Conservation (phyloP, 2,888 invertebrate species). For the Schizaphis graminum region DNA sequence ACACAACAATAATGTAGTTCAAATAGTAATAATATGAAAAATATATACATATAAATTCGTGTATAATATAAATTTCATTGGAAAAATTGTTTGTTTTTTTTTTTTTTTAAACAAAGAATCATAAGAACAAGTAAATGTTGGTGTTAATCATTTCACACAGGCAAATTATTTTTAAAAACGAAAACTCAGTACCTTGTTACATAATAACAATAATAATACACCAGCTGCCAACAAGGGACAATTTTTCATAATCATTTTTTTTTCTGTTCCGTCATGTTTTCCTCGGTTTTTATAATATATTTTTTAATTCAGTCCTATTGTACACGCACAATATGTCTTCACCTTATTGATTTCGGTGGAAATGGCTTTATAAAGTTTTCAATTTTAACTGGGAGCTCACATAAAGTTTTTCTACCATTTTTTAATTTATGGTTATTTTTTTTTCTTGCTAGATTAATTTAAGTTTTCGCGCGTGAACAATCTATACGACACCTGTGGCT, state of each 20-base stretch:
- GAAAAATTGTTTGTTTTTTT: neutral
- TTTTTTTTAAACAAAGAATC: slow-evolving; percentile 5
- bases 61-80: slow-evolving; percentile 24
- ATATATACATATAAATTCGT: neutral
- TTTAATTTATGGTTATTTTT: slow-evolving; percentile 51
- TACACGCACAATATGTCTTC: slow-evolving; percentile 18
- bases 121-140: slow-evolving; percentile 30
- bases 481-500: slow-evolving; percentile 57
- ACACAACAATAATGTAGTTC: slow-evolving; percentile 41
- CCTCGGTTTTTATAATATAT: neutral
- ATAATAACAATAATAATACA: slow-evolving; percentile 25
- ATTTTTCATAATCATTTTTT: slow-evolving; percentile 57
- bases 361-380: slow-evolving; percentile 47
- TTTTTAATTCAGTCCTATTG: slow-evolving; percentile 60
- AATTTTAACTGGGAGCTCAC: neutral
- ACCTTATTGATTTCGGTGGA: slow-evolving; percentile 52
- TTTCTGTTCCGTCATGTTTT: slow-evolving; percentile 12
- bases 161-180: slow-evolving; percentile 36
- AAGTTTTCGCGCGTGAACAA: slow-evolving; percentile 45
- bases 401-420: slow-evolving; percentile 27
- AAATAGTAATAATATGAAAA: slow-evolving; percentile 24
- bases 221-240: slow-evolving; percentile 23
- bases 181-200: slow-evolving; percentile 13
- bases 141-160: slow-evolving; percentile 43
- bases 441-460: slow-evolving; percentile 45